These are phyloP conservation scores for Stenolophus ochropezus DNA, from an alignment of 2,888 invertebrate genomes.

Conservation along the genomic window DNA sequence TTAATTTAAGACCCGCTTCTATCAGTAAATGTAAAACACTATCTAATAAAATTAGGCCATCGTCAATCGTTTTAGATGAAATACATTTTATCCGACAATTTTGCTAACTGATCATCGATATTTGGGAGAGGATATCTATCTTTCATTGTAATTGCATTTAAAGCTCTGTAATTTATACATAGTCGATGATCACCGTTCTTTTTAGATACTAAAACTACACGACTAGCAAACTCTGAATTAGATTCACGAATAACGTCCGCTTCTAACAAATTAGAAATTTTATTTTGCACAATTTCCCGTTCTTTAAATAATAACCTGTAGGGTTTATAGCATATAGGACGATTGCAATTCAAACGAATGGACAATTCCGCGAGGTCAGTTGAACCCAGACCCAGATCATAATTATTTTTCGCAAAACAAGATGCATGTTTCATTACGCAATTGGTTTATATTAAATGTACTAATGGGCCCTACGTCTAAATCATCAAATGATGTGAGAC, in stretches of 20 bases:
- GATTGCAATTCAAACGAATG: background rate
- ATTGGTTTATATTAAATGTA: background rate
- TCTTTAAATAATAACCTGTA: background rate
- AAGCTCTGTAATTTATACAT: conserved; percentile 65
- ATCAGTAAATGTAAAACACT: background rate
- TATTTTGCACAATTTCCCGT: background rate
- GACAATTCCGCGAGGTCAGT: background rate
- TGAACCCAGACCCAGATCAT: background rate
- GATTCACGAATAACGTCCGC: conserved; percentile 63
- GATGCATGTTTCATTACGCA: background rate
- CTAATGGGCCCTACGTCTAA: background rate
- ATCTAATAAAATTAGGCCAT: background rate
- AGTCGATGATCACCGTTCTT: conserved; percentile 64
- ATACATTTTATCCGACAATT: conserved; percentile 63
- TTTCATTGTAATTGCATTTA: conserved; percentile 66
- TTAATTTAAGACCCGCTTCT: background rate
- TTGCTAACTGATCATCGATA: conserved; percentile 66
- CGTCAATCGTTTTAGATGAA: conserved; percentile 57
- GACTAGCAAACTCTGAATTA: conserved; percentile 64
- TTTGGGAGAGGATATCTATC: conserved; percentile 67
- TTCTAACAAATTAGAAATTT: background rate
- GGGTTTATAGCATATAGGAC: background rate
- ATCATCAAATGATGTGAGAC: background rate
- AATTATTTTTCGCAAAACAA: background rate
- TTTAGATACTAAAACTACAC: conserved; percentile 63